These are phyloP conservation scores for Myotis myotis DNA, from an alignment of 2,797 vertebrate species.

Conservation along the genomic window DNA sequence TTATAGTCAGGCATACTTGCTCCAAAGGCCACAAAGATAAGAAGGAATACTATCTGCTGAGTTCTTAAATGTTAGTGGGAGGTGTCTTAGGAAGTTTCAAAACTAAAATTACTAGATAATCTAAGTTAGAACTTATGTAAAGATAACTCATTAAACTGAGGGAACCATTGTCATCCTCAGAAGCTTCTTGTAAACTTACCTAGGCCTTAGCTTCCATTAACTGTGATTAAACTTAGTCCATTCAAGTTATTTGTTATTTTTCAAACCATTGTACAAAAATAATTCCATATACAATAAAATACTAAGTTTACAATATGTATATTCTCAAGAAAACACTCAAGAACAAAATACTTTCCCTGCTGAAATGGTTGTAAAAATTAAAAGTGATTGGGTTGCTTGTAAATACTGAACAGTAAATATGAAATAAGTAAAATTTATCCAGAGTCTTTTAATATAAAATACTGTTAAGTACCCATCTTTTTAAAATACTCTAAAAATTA, in stretches of 20 bases:
- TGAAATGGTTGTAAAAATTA: not conserved
- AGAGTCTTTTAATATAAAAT: not conserved
- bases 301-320: not conserved
- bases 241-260: not conserved
- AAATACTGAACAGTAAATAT: not conserved
- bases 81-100: not conserved
- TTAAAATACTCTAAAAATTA: not conserved
- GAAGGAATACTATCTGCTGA: not conserved
- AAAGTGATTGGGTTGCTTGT: not conserved
- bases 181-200: not conserved
- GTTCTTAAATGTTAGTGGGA: not conserved
- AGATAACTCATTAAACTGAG: not conserved
- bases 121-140: not conserved
- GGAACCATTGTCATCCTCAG: not conserved
- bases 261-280: not conserved
- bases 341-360: not conserved
- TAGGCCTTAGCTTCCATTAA: not conserved
- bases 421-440: not conserved
- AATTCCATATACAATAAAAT: not conserved
- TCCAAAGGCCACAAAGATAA: not conserved
- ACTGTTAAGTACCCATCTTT: not conserved
- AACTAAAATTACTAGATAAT: not conserved
- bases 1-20: not conserved
- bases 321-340: constrained; percentile 23
- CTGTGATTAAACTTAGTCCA: not conserved